Conservation (phyloP, 2,888 invertebrate genomes). For the Seladonia tumulorum region DNA sequence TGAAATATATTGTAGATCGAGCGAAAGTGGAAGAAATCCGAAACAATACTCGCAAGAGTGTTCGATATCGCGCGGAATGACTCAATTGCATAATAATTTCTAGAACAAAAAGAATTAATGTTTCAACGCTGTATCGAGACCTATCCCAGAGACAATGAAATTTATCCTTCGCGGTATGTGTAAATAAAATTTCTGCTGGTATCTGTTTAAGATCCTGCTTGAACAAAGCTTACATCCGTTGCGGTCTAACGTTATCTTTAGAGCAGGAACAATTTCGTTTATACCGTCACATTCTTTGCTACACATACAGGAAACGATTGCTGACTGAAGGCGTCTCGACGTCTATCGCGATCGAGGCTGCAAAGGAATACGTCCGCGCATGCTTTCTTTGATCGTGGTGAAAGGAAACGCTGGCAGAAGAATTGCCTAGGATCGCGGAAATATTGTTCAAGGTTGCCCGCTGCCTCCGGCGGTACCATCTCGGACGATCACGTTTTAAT, state of each 20-base stretch:
- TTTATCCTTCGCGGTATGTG: too few species aligned
- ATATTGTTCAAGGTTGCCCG: slow-evolving; percentile 14
- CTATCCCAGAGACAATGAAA: too few species aligned
- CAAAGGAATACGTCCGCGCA: slow-evolving; percentile 17
- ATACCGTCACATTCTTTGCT: slow-evolving; percentile 4
- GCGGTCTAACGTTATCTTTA: background rate
- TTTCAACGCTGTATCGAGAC: too few species aligned
- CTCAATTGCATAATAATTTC: too few species aligned
- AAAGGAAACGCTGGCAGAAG: slow-evolving; percentile 1
- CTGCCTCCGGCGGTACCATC: background rate
- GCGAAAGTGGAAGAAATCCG: too few species aligned
- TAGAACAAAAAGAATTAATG: too few species aligned
- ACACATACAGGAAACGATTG: slow-evolving; percentile 20
- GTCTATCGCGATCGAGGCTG: slow-evolving; percentile 13
- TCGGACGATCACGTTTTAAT: slow-evolving; percentile 39
- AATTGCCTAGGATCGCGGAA: slow-evolving; percentile 23
- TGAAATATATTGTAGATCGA: too few species aligned
- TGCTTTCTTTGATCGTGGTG: background rate
- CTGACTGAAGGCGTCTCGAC: slow-evolving; percentile 33
- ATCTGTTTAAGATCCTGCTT: background rate
- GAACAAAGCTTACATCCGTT: background rate
- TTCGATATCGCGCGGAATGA: too few species aligned
- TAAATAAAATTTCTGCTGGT: background rate
- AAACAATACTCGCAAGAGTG: too few species aligned
- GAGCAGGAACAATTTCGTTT: slow-evolving; percentile 9